Evolutionary conservation across 1,140 invertebrate species (phyloP).

Genomic region (Nasonia vitripennis): DNA sequence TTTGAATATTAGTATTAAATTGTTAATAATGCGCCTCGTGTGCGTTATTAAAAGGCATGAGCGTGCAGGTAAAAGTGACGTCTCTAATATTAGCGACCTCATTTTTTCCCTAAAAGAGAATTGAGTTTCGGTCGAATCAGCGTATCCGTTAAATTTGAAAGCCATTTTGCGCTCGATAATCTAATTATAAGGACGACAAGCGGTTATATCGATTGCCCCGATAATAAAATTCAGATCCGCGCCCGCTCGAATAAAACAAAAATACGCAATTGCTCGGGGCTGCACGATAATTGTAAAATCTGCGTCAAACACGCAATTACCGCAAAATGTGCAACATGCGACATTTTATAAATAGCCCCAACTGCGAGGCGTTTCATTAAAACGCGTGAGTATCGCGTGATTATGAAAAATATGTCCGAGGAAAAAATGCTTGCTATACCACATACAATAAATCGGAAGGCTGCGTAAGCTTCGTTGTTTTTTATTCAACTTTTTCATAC

Average conservation of each 20-base stretch:
- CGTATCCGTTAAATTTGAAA: too few relatives aligned
- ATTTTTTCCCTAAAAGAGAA: too few relatives aligned
- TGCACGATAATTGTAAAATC: not conserved
- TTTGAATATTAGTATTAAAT: too few relatives aligned
- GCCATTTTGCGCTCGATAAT: not conserved
- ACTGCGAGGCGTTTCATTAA: conserved; percentile 20
- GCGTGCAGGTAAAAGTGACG: too few relatives aligned
- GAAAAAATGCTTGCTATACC: not conserved
- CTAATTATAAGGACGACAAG: not conserved
- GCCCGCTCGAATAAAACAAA: not conserved
- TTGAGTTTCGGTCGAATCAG: too few relatives aligned
- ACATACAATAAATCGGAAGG: not conserved
- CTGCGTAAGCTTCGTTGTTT: too few relatives aligned
- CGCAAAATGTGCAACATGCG: conserved; percentile 25
- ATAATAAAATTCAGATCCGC: not conserved
- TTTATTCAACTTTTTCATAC: too few relatives aligned
- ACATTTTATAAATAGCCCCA: conserved; percentile 2
- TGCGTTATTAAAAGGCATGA: too few relatives aligned
- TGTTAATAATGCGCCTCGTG: too few relatives aligned
- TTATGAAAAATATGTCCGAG: conserved; percentile 15
- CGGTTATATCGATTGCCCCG: too few relatives aligned
- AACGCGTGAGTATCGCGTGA: conserved; percentile 18
- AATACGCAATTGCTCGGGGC: not conserved
- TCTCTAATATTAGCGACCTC: too few relatives aligned
- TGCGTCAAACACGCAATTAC: not conserved